Base-by-base conservation (phyloP, 2,888 invertebrate genomes). In the Apotomis capreana region DNA sequence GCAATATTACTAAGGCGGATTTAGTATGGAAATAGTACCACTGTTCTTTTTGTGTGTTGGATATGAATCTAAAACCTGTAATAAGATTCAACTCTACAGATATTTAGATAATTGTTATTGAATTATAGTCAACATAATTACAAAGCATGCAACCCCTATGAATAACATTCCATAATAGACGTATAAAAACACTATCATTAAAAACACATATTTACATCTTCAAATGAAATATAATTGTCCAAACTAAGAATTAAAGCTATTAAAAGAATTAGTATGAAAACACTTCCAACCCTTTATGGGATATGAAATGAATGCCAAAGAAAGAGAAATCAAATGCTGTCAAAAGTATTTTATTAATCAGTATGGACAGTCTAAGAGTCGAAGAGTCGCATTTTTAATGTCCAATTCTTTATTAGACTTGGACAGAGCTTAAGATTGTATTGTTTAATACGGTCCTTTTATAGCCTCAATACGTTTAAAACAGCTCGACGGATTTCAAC, bases 161-260 rank as follows among this genome's bases (percentile, higher is more conserved):
- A 49, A 49, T 49, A 40, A 40, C 40, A 49, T 49, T 49, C 49
- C 49, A 9, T 49, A 49, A 49, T 10, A 49, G 0, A 49, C 40
- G 3, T 0, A 40, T 40, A 44, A 15, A 0, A 5, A 44, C 26
- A n/a, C 62, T 69, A 62, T 62, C 36, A 37, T 69, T 57, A 60
- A 62, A 61, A 60, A 49, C 40, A 52, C 59, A 54, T 69, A 69
- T 69, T 69, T 69, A 55, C 8, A 60, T 46, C 54, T 9, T 5
- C 36, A 12, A 13, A 68, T 68, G 46, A 44, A 55, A 59, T 3
- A 58, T 58, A 67, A 67, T 58, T 59, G 59, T 59, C 13, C 13
- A 51, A 68, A 68, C 67, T 59, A 15, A 51, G 49, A 68, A 68
- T 68, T 68, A 68, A 59, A 59, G 57, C n/a, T 59, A 68, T 68